Conservation (phyloP, 2,797 vertebrate species). For the Acridotheres tristis region DNA sequence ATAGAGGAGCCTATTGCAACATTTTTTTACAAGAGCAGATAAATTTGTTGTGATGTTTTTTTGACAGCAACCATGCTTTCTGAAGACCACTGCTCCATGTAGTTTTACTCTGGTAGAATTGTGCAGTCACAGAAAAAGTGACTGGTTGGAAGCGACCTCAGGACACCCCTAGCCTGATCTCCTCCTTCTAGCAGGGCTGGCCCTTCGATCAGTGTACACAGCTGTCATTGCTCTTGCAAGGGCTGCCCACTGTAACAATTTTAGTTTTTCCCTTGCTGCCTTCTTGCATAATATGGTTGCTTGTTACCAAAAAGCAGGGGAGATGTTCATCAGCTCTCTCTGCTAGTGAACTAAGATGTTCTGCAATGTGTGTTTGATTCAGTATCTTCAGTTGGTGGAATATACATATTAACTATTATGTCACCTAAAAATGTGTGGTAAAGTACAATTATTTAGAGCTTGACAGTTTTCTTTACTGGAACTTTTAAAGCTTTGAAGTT, state of each 20-base stretch:
- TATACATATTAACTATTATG: not conserved
- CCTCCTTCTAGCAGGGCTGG: not conserved
- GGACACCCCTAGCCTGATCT: not conserved
- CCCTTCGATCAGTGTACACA: not conserved
- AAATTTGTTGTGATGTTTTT: not conserved
- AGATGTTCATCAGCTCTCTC: not conserved
- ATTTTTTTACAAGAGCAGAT: not conserved
- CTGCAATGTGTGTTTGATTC: not conserved
- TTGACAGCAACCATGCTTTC: not conserved
- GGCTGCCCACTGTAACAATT: not conserved
- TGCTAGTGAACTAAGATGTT: not conserved
- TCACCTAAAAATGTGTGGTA: not conserved
- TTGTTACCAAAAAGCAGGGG: rapidly evolving
- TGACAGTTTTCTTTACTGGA: not conserved
- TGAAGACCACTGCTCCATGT: not conserved
- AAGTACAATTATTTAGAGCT: not conserved
- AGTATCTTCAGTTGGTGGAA: not conserved
- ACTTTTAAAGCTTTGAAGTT: not conserved
- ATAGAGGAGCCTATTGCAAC: not conserved
- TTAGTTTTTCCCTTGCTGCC: not conserved
- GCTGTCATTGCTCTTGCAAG: not conserved
- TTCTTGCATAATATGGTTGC: not conserved
- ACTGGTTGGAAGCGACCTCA: not conserved
- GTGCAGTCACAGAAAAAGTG: not conserved
- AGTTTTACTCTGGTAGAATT: not conserved